phyloP scores from a whole-genome alignment of 2,797 vertebrate species.

The Pelochelys cantorii region DNA sequence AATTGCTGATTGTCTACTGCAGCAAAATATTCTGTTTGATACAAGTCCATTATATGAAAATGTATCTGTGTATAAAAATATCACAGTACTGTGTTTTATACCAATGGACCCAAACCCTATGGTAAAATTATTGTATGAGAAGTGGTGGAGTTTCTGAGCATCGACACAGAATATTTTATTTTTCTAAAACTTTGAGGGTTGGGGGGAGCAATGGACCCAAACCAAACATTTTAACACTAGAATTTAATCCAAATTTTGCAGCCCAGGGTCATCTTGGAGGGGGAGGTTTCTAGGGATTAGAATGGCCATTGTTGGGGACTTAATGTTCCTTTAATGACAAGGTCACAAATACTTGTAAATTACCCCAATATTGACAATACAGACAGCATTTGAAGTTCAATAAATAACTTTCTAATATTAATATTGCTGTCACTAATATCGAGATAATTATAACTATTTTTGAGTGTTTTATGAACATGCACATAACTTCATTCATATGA shows the following conservation, averaged over 20 bases:
- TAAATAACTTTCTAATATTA: neutral
- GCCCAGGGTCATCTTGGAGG: neutral
- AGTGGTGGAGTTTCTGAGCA: neutral
- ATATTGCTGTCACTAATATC: neutral
- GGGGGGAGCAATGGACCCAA: neutral
- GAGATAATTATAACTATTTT: rapidly evolving
- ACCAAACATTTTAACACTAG: neutral
- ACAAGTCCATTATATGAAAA: neutral
- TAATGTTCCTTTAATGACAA: neutral
- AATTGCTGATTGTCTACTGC: neutral
- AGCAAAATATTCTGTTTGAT: neutral
- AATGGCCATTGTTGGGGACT: neutral
- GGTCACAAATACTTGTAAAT: rapidly evolving
- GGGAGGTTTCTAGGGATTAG: rapidly evolving
- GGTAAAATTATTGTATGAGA: neutral
- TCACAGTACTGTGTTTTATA: neutral
- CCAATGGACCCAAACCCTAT: neutral
- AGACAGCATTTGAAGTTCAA: neutral
- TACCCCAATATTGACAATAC: neutral
- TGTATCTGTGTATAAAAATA: neutral
- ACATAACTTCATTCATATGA: rapidly evolving
- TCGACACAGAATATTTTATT: neutral
- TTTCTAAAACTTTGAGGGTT: neutral
- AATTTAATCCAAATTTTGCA: neutral
- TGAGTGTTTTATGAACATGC: neutral